Base-by-base conservation (phyloP, 1,140 invertebrate genomes). In the Trichogramma pretiosum region DNA sequence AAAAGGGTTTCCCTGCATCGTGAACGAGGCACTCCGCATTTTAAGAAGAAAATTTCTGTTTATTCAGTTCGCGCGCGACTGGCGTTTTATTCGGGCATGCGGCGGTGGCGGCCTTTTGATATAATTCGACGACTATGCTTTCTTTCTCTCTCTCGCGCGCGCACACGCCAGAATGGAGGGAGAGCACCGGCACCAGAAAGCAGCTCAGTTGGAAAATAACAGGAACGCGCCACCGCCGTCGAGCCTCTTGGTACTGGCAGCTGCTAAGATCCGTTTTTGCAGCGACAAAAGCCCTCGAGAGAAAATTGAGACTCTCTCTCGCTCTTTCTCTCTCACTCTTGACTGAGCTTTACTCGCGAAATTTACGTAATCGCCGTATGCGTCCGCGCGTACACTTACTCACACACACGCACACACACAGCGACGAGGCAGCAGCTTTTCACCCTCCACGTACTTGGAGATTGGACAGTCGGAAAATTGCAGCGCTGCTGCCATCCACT, bases 141-240 rank as follows among this genome's bases (percentile, higher is more conserved):
- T n/a, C n/a, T n/a, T n/a, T n/a, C n/a, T n/a, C n/a, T n/a, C n/a
- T n/a, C n/a, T 68, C 64, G 64, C 35, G 26, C n/a, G 16, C 38
- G 40, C 9, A 18, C 37, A 11, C n/a, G 37, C 10, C n/a, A 14
- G 33, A 2, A n/a, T 5, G 33, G 17, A 34, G 5, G 10, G 57
- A 48, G 55, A 57, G 50, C 52, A 54, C 54, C 58, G 62, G 60
- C 60, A 59, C 56, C n/a, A n/a, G 43, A 56, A 58, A 62, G 43
- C 65, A 64, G 60, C 59, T 70, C 66, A 59, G 61, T 64, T 63
- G 67, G 68, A 72, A 72, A 72, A 70, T 72, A 69, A 68, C 67
- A 58, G 57, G 5, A 5, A 28, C 24, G 24, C 24, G n/a, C n/a
- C n/a, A n/a, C n/a, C n/a, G n/a, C n/a, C n/a, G n/a, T n/a, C n/a